Conservation (phyloP, 2,888 invertebrate species). For the Dynastes grantii region DNA sequence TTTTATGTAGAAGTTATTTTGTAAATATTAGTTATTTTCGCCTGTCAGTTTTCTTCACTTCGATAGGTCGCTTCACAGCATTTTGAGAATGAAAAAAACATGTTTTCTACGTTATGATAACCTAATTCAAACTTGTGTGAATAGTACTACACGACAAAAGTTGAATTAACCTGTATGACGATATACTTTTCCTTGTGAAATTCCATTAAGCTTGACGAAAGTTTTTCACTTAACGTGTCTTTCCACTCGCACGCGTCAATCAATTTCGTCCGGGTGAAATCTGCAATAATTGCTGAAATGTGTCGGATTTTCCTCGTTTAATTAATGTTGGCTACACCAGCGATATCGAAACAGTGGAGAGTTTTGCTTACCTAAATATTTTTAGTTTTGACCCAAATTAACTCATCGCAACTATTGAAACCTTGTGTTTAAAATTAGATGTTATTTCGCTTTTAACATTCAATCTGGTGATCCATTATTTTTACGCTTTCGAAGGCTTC, state of each 20-base stretch:
- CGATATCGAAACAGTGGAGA: slow-evolving; percentile 24
- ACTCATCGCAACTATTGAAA: slow-evolving; percentile 37
- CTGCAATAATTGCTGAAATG: slow-evolving; percentile 28
- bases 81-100: no score
- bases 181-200: not conserved
- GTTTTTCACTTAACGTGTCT: not conserved
- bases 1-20: no score
- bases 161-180: no score
- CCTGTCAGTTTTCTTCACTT: no score
- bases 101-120: no score
- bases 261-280: not conserved
- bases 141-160: no score
- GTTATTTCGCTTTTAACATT: not conserved
- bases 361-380: slow-evolving; percentile 27
- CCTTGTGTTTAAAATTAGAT: slow-evolving; percentile 40
- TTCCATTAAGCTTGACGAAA: slow-evolving; percentile 7
- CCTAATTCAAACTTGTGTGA: no score
- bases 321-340: slow-evolving; percentile 3
- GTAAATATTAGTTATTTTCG: no score
- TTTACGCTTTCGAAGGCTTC: not conserved
- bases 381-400: slow-evolving; percentile 45
- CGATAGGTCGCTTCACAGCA: no score
- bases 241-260: slow-evolving; percentile 10
- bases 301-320: not conserved
- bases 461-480: not conserved